Conservation (phyloP, 2,888 invertebrate species). For the Halocaridina rubra region DNA sequence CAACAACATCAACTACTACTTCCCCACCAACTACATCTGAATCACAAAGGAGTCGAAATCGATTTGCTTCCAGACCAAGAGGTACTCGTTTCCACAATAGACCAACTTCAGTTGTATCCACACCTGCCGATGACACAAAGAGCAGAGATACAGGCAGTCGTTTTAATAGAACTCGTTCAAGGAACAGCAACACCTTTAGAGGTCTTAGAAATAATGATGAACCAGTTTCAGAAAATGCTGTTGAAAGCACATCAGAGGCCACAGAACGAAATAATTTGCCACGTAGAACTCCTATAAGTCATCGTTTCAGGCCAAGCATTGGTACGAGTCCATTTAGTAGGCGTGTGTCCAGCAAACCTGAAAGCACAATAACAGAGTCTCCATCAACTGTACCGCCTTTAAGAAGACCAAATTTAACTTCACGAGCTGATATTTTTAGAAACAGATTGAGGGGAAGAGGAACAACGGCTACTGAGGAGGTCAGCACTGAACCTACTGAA, state of each 20-base stretch:
- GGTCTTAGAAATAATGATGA: too few relatives aligned
- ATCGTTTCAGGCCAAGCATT: too few relatives aligned
- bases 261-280: too few relatives aligned
- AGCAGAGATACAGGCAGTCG: not conserved
- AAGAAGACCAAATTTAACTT: not conserved
- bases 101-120: too few relatives aligned
- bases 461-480: not conserved
- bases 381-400: not conserved
- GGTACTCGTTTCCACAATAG: not conserved
- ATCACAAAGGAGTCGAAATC: not conserved
- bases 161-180: not conserved
- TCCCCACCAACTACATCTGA: slow-evolving; percentile 17
- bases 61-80: not conserved
- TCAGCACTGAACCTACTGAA: slow-evolving; percentile 15
- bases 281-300: too few relatives aligned
- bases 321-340: not conserved
- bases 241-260: too few relatives aligned
- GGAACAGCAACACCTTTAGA: too few relatives aligned
- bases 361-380: not conserved
- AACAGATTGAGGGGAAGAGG: slow-evolving; percentile 10
- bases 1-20: slow-evolving; percentile 48
- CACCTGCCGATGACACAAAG: not conserved
- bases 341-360: not conserved
- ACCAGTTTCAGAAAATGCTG: too few relatives aligned
- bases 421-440: not conserved